Evolutionary conservation across 2,113 vertebrate genomes (phyloP).

Genomic region (Tichodroma muraria): DNA sequence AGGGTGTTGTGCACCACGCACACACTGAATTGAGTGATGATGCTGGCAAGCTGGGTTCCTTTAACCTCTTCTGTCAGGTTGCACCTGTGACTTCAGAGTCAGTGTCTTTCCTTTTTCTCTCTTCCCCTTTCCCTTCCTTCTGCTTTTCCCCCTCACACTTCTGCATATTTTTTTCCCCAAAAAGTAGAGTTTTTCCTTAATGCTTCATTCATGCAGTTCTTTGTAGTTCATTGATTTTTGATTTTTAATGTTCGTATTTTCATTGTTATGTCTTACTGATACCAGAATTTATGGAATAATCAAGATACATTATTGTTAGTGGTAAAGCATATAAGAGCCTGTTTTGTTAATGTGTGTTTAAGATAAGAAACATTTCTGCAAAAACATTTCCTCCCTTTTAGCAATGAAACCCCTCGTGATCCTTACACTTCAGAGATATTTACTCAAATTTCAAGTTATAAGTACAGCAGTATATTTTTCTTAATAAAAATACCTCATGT

Average conservation of each 20-base stretch:
- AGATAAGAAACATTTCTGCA: not conserved
- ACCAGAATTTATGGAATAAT: not conserved
- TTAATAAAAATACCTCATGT: not conserved
- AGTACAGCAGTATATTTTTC: not conserved
- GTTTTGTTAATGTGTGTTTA: not conserved
- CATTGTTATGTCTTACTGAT: conserved; percentile 7
- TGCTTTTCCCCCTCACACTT: not conserved
- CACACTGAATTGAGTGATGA: not conserved
- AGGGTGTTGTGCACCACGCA: not conserved
- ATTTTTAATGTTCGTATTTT: not conserved
- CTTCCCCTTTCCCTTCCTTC: not conserved
- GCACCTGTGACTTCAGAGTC: not conserved
- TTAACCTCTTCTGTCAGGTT: not conserved
- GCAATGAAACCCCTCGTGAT: not conserved
- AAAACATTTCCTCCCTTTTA: not conserved
- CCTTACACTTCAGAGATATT: not conserved
- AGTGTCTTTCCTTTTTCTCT: not conserved
- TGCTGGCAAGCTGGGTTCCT: not conserved
- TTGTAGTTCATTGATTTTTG: not conserved
- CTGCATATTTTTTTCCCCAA: not conserved
- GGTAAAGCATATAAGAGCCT: not conserved
- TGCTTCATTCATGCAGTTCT: not conserved
- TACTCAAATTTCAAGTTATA: not conserved
- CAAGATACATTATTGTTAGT: not conserved
- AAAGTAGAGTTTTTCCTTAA: not conserved